Evolutionary conservation across 1,140 invertebrate species (phyloP), one percentile per base, ranked within the genome.

Genomic region (Solenopsis invicta): DNA sequence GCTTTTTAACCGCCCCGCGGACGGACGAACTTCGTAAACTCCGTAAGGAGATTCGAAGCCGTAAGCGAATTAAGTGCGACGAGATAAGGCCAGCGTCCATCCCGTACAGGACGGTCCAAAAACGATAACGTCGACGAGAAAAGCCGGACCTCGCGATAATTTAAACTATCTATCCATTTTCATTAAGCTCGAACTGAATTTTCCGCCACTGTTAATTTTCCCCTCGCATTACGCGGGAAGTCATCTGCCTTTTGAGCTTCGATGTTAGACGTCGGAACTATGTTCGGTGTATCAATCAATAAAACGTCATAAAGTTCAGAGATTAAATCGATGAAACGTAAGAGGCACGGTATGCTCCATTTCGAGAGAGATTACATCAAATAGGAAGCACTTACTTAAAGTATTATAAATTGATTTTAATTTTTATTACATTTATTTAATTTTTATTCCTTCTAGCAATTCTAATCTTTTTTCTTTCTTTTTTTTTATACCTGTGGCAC

Each of bases 11-110:
- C 61, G 12, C 16, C 18, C 45, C 52, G 56, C 54, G 18, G 4
- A 37, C n/a, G 62, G 13, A 24, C 52, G 24, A 69, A 82, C 66
- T 82, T 72, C 21, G 52, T 74, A 75, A 82, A 74, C 80, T 82
- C 71, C 54, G 45, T 75, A 74, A 84, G 18, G 13, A 74, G 80
- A 82, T 75, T 84, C 56, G 54, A 71, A 71, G 34, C 41, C 69
- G 41, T 84, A 84, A 84, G 29, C 41, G 80, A 84, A 74, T 84
- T 84, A 84, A 84, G 24, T 48, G 69, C 54, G 9, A 34, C 56
- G 54, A 75, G 80, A 84, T 84, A 75, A 84, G 54, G 56, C 75
- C 80, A 62, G 54, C 52, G 24, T 82, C 41, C 29, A 61, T 37
- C 8, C 13, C 13, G 9, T 48, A 56, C 18, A 74, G 41, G 41